phyloP scores from a whole-genome alignment of 1,140 invertebrate species.

The Nylanderia fulva region DNA sequence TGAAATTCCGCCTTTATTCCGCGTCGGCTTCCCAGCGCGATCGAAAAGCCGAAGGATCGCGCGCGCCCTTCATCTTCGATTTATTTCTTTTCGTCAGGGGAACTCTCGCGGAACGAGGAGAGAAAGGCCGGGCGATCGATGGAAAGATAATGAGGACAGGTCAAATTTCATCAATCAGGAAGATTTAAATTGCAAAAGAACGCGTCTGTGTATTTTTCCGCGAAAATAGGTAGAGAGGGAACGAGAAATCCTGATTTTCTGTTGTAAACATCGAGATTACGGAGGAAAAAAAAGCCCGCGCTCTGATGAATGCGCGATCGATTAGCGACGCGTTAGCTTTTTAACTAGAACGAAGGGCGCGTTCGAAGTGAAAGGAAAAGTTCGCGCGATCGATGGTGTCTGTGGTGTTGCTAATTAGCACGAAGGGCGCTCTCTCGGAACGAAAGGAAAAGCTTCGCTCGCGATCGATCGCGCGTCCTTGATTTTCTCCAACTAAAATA shows the following conservation, averaged over 20 bases:
- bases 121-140: not conserved
- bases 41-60: conserved; percentile 25
- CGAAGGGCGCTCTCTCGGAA: conserved; percentile 57
- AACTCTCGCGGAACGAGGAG: not conserved
- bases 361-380: conserved; percentile 62
- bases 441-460: conserved; percentile 52
- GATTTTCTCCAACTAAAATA: conserved; percentile 56
- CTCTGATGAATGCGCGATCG: conserved; percentile 33
- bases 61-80: conserved; percentile 9
- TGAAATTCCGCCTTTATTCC: conserved; percentile 56
- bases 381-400: conserved; percentile 55
- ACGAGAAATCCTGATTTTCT: too few relatives aligned
- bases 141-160: not conserved
- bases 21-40: not conserved
- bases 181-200: conserved; percentile 11
- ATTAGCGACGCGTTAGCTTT: conserved; percentile 49
- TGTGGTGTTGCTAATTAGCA: conserved; percentile 60
- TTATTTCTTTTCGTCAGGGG: not conserved
- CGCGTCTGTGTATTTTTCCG: not conserved
- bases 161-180: not conserved
- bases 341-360: conserved; percentile 57
- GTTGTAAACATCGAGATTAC: not conserved
- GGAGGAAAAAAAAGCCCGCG: not conserved
- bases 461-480: conserved; percentile 55
- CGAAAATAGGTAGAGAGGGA: not conserved